phyloP scores from a whole-genome alignment of 2,113 vertebrate genomes.

The Oryzias curvinotus region DNA sequence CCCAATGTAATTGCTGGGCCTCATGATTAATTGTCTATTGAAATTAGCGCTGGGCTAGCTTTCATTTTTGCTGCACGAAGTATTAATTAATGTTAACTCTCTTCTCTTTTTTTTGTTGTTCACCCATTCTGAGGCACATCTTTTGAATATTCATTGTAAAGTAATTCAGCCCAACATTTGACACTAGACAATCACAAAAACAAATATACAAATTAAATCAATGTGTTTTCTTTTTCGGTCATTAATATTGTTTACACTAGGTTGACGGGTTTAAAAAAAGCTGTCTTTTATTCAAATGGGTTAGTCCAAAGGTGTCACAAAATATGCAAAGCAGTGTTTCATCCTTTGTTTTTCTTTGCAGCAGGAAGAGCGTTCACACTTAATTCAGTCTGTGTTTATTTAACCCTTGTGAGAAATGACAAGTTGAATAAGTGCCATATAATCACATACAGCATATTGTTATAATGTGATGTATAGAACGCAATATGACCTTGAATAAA shows the following conservation, averaged over 20 bases:
- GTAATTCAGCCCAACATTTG: conserved; percentile 82
- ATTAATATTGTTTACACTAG: conserved; percentile 96
- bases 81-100: conserved; percentile 99
- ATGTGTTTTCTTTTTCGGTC: conserved; percentile 77
- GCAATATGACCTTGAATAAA: conserved; percentile 81
- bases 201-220: conserved; percentile 71
- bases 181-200: conserved; percentile 87
- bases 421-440: conserved; percentile 76
- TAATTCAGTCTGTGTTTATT: conserved; percentile 76
- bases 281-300: conserved; percentile 90
- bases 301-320: conserved; percentile 79
- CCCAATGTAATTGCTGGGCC: conserved; percentile 98
- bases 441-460: conserved; percentile 78
- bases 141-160: conserved; percentile 95
- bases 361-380: conserved; percentile 59
- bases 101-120: conserved; percentile 50
- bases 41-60: conserved; percentile 99
- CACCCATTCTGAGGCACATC: conserved; percentile 84
- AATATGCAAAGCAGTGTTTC: conserved; percentile 82
- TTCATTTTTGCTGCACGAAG: conserved; percentile 98
- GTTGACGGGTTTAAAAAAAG: conserved; percentile 87
- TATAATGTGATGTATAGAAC: conserved; percentile 62
- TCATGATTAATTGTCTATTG: conserved; percentile 99
- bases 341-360: conserved; percentile 69
- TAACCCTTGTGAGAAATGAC: conserved; percentile 76